A percentile compares a stretch with the other conserved stretches of the same genome.
Conservation (phyloP, 1,140 invertebrate species). For the Bacillus rossius region DNA sequence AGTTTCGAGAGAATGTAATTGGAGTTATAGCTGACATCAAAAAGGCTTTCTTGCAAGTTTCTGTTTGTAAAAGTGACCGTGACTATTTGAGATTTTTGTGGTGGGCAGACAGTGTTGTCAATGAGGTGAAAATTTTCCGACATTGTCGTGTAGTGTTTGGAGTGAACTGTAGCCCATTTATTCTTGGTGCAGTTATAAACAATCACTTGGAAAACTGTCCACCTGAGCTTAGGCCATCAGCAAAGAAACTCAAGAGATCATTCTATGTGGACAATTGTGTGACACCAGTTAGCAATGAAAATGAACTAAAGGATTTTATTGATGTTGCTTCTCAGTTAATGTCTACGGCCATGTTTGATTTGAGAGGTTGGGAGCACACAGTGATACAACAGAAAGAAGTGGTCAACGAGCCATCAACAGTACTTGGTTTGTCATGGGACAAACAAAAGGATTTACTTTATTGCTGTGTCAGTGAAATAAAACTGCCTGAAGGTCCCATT, state of each 20-base stretch:
- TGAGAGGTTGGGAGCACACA: conserved; percentile 29
- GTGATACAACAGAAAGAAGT: background rate
- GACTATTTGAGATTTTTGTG: conserved; percentile 39
- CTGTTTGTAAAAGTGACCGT: conserved; percentile 25
- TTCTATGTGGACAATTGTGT: conserved; percentile 32
- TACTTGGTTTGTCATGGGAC: conserved; percentile 28
- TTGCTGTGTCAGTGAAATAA: background rate
- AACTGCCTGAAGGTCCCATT: background rate
- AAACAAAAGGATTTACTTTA: conserved; percentile 19
- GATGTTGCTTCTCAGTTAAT: conserved; percentile 19
- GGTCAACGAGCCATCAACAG: background rate
- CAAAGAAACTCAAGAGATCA: conserved; percentile 16
- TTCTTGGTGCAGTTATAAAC: conserved; percentile 13
- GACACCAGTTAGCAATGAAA: conserved; percentile 17
- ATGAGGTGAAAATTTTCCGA: conserved; percentile 18
- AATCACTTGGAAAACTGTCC: conserved; percentile 7
- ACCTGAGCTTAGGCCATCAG: conserved; percentile 3
- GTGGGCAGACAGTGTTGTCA: conserved; percentile 19
- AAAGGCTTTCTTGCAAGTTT: conserved; percentile 42
- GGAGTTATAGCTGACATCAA: conserved; percentile 40
- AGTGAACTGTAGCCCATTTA: conserved; percentile 18
- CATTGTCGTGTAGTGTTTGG: conserved; percentile 29
- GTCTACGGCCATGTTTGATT: conserved; percentile 25
- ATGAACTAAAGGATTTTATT: conserved; percentile 23
- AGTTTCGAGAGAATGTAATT: conserved; percentile 34